Percentiles rank a stretch among this genome's conserved stretches.
These are phyloP conservation scores for Cavia aperea DNA, from an alignment of 2,113 vertebrate genomes.

Conservation along the genomic window DNA sequence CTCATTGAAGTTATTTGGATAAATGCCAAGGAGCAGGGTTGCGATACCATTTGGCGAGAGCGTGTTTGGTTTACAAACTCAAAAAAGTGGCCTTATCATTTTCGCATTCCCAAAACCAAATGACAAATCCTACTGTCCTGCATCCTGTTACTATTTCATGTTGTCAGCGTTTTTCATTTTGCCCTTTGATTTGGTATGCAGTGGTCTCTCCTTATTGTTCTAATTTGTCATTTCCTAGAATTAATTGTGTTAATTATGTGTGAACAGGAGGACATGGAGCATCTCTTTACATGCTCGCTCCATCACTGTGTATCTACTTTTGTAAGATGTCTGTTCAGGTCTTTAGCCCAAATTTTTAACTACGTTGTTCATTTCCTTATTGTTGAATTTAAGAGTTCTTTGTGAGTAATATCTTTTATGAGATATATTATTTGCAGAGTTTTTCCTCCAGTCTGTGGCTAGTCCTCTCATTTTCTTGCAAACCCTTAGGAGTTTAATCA, in stretches of 20 bases:
- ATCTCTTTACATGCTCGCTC: not conserved
- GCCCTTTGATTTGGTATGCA: not conserved
- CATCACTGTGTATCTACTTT: not conserved
- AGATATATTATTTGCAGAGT: not conserved
- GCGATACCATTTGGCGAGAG: not conserved
- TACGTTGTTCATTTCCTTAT: not conserved
- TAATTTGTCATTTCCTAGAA: not conserved
- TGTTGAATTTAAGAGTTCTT: not conserved
- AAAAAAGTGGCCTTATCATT: not conserved
- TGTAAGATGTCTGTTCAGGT: not conserved
- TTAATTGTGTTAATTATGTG: not conserved
- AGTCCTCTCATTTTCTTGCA: not conserved
- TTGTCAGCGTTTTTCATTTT: not conserved
- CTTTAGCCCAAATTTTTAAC: not conserved
- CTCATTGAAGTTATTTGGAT: not conserved
- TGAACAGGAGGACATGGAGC: not conserved
- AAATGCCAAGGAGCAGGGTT: not conserved
- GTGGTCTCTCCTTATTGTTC: not conserved
- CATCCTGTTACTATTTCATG: accelerated
- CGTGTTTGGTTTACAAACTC: not conserved
- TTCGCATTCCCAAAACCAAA: not conserved
- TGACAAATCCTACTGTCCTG: not conserved
- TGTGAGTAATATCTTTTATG: not conserved
- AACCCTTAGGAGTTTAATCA: not conserved
- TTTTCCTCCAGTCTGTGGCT: not conserved